Base-by-base conservation (phyloP, 2,113 vertebrate genomes). In the Lagopus muta region DNA sequence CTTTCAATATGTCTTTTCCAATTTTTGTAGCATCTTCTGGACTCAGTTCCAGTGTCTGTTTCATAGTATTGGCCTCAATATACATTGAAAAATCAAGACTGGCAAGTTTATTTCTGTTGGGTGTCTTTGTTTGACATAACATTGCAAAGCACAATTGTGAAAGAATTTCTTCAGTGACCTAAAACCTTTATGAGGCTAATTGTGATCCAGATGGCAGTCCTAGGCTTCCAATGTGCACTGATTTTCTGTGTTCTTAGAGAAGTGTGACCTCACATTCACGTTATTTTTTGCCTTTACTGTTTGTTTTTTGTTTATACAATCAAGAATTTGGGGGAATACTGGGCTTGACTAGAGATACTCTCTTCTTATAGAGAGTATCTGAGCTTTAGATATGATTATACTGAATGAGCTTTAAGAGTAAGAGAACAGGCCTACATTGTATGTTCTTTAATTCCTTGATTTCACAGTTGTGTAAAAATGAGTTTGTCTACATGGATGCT, bases 301-400 rank as follows among this genome's bases (percentile, higher is more conserved):
- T 13, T 50, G 24, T 30, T 34, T 14, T 36, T 82, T 87, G 34
- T 71, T 52, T 34, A 57, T 43, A 47, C 61, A 75, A 30, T 13
- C 90, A 65, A 78, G 52, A 77, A 86, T 78, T 34, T 88, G 57
- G 73, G 88, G 70, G 81, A 86, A 75, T 90, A 77, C 54, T 32
- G 28, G 57, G 22, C 42, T 32, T 69, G 52, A 21, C 3, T 47
- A 22, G 28, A 67, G 7, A 57, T 25, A 57, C 55, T 54, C 28
- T 6, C 43, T 74, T 54, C 57, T 54, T 50, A 18, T 32, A 3
- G 30, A 62, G 24, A 16, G 3, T 76, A 34, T 52, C 48, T 70
- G 27, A 61, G 43, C 79, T 55, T 52, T 70, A 76, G 30, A 43
- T 13, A 8, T 13, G 17, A n/a, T 66, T 60, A 32, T 84, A 1